Evolutionary conservation across 2,888 invertebrate species (phyloP).

Genomic region (Palloptera scutellata): DNA sequence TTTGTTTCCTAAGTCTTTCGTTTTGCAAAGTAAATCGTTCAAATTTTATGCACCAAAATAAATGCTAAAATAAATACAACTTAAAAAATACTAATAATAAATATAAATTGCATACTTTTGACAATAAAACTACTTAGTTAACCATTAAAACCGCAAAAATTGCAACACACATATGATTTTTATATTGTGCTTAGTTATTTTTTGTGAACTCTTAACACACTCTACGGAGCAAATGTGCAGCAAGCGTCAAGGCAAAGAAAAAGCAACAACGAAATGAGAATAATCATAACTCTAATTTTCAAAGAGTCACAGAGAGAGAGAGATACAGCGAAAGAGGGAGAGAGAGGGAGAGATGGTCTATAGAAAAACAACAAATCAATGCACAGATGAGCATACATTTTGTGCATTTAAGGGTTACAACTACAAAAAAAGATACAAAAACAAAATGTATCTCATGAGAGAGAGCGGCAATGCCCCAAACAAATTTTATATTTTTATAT

Average conservation of each 20-base stretch:
- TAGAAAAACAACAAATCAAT: neutral
- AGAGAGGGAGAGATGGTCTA: neutral
- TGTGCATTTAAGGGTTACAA: neutral
- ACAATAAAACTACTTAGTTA: too few species aligned
- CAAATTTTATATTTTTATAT: too few species aligned
- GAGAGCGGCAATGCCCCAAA: conserved; percentile 1
- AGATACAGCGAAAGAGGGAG: neutral
- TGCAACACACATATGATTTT: too few species aligned
- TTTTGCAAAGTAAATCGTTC: conserved; percentile 13
- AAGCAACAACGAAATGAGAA: conserved; percentile 12
- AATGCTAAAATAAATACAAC: too few species aligned
- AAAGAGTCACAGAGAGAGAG: conserved; percentile 17
- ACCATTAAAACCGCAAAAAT: too few species aligned
- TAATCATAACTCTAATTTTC: conserved; percentile 3
- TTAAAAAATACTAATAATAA: neutral
- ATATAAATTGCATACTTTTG: neutral
- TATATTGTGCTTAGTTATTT: neutral
- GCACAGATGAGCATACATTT: neutral
- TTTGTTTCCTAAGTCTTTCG: conserved; percentile 38
- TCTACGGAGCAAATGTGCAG: conserved; percentile 15
- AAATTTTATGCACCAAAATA: too few species aligned
- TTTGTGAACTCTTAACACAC: conserved; percentile 33
- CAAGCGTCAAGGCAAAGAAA: conserved; percentile 31
- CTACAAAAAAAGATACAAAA: neutral
- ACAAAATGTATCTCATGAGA: neutral